Evolutionary conservation across 2,797 vertebrate species (phyloP), one percentile per base, ranked within the genome.

Genomic region (Malurus splendens): DNA sequence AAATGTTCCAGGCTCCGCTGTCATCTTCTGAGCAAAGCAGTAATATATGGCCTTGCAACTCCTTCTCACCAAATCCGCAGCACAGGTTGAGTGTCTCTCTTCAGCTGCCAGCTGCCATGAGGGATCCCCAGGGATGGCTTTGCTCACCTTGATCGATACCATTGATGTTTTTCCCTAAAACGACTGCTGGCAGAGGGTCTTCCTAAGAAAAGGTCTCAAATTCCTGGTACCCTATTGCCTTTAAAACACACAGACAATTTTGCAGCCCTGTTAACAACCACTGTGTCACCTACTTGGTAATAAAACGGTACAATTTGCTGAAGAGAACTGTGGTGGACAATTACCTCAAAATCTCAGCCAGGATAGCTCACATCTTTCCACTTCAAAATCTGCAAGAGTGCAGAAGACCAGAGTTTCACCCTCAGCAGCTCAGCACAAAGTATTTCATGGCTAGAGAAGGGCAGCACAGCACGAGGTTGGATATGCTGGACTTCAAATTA

Each of bases 1-100:
- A 94, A 82, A 80, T 30, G 19, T 93, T 94, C 84, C 94, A 93
- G 93, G 66, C 84, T 89, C 70, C 0, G 1, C 81, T 82, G 88
- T 75, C 86, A 62, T 7, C 81, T 68, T 19, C 33, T 3, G 41
- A 91, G 59, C 48, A 71, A 30, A 86, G 81, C 38, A 81, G 15
- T 41, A 84, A 32, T 30, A 39, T 8, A 39, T 1, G 59, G 62
- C 33, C 45, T n/a, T 1, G 3, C 0, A 0, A 15, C 38, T 87
- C 52, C 56, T 39, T 32, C 55, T 41, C 44, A 24, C 56, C 28
- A 27, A 39, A 38, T 1, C 33, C 1, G 0, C 79, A 19, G 60
- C 23, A 14, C 33, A 0, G 6, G 23, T 2, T 50, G 42, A 45
- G 45, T 4, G 64, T 48, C 79, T 61, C 44, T 51, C 52, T 67